Evolutionary conservation across 1,140 invertebrate genomes (phyloP), one percentile per base, ranked within the genome.

Genomic region (Pseudomyrmex cubaensis): DNA sequence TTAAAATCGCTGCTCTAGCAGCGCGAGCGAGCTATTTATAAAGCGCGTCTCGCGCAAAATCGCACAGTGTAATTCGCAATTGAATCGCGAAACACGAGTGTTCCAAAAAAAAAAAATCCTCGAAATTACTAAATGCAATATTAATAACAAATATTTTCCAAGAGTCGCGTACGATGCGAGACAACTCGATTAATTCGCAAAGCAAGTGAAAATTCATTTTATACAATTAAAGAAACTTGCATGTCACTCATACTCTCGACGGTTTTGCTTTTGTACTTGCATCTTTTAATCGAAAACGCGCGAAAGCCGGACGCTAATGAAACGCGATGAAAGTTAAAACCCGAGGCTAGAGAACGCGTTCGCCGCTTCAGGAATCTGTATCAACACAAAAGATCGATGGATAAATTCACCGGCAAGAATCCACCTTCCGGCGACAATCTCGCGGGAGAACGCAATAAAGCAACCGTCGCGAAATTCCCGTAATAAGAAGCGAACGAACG

Each of bases 1-100:
- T 35, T 35, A 56, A 54, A 50, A 54, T 59, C 59, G 7, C 15
- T 78, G 57, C n/a, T 17, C 52, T 22, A 15, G 20, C 20, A 15
- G 20, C 20, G 35, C 15, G 15, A 5, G 5, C n/a, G 46, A 22
- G n/a, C 9, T 12, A 52, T 13, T 56, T n/a, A 77, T 77, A 67
- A 67, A 67, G 5, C 4, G 5, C 48, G 67, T 77, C 74, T 67
- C 25, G 25, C 4, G 52, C 25, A 25, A 13, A 54, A 77, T 77
- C 62, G 17, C 46, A 35, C 59, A 22, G 22, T 10, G 12, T 54
- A 76, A 52, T 64, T 22, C 59, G 15, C n/a, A 2, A 35, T 35
- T 35, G 5, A 35, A 35, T 35, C 35, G 35, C 5, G 4, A 35
- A 35, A 35, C 35, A 35, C 35, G 35, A 35, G 35, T 35, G 35